phyloP scores from a whole-genome alignment of 2,888 invertebrate species.

The Megastigmus dorsalis region DNA sequence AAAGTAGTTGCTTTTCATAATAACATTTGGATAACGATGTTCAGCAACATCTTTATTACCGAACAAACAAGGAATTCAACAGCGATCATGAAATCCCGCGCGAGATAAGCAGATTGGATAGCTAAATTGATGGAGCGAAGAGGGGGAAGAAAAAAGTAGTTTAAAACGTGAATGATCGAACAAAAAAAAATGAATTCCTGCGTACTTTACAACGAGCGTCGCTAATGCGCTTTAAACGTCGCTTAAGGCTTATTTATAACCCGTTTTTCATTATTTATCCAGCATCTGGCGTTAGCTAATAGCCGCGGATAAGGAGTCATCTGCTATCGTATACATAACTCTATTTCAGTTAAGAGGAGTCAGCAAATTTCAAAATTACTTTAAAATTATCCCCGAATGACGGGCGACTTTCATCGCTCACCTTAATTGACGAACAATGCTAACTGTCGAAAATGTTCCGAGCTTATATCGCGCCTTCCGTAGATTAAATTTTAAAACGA shows the following conservation, averaged over 20 bases:
- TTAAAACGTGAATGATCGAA: neutral
- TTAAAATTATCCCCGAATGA: neutral
- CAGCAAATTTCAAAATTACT: conserved; percentile 29
- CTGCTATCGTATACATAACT: conserved; percentile 7
- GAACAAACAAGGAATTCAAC: too few species aligned
- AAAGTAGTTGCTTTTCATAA: too few species aligned
- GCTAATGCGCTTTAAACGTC: conserved; percentile 22
- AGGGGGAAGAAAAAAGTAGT: conserved; percentile 3
- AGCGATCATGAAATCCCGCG: too few species aligned
- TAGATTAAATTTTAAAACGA: neutral
- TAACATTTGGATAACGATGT: too few species aligned
- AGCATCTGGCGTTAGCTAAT: conserved; percentile 4
- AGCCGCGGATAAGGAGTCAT: conserved; percentile 27
- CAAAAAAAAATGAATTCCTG: conserved; percentile 5
- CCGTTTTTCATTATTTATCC: conserved; percentile 20
- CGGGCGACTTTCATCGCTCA: too few species aligned
- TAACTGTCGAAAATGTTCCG: too few species aligned
- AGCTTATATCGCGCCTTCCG: neutral
- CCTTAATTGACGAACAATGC: too few species aligned
- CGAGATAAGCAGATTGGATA: too few species aligned
- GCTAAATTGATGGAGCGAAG: too few species aligned
- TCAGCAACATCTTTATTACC: too few species aligned
- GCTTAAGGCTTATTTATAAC: conserved; percentile 9
- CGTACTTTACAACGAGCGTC: conserved; percentile 17
- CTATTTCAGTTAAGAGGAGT: conserved; percentile 1